Percentiles rank a stretch among this genome's conserved stretches.
Evolutionary conservation across 2,888 invertebrate species (phyloP).

Genomic region (Macaria liturata): DNA sequence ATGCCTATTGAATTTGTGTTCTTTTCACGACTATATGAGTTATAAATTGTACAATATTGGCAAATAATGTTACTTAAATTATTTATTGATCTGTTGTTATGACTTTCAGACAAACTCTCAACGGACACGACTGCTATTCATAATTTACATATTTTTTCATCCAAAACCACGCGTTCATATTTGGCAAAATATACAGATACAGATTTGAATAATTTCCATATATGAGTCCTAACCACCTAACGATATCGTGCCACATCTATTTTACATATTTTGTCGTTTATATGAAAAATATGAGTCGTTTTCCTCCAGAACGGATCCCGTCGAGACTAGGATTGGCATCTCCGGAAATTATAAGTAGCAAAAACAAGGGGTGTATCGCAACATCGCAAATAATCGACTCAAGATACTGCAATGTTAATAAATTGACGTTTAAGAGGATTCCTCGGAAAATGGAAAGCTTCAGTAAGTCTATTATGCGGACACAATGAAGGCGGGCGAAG

Average conservation of each 20-base stretch:
- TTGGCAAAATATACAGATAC: no score
- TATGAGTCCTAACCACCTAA: neutral
- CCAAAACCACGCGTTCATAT: no score
- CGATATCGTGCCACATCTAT: constrained; percentile 3
- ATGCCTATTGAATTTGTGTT: constrained; percentile 7
- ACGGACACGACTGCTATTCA: no score
- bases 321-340: constrained; percentile 3
- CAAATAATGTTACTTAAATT: no score
- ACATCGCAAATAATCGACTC: constrained; percentile 15
- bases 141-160: no score
- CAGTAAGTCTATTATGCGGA: constrained; percentile 14
- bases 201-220: no score
- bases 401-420: constrained; percentile 23
- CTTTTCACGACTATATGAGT: neutral
- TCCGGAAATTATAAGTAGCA: constrained; percentile 20
- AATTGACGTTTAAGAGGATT: constrained; percentile 25
- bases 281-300: constrained; percentile 14
- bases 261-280: constrained; percentile 18
- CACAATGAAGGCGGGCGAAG: constrained; percentile 6
- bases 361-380: constrained; percentile 17
- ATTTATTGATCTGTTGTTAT: no score
- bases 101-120: no score
- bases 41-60: no score
- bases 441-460: constrained; percentile 19
- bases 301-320: constrained; percentile 7